Base-by-base conservation (phyloP, 1,140 invertebrate genomes). In the Drosophila mauritiana region DNA sequence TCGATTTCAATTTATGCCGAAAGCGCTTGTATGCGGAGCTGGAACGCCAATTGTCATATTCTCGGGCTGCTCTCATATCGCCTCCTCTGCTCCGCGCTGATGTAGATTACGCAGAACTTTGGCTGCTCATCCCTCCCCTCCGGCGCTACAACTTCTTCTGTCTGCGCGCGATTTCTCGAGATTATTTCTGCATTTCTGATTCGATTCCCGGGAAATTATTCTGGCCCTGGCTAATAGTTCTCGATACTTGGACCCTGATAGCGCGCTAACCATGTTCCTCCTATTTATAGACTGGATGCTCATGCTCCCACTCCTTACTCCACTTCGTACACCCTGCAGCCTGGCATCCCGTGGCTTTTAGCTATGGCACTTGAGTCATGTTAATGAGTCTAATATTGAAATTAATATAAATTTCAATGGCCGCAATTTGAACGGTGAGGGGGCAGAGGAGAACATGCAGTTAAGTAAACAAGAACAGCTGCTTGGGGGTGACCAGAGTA, bases 101-200 rank as follows among this genome's bases (percentile, higher is more conserved):
- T 86, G 84, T 83, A 88, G 79, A 88, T 88, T 88, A 83, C 83
- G 76, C 84, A 89, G 83, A 88, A 89, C 78, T 55, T 54, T 17
- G 27, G 22, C 37, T 54, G 72, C 76, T 84, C 78, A 79, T 79
- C 63, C 75, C 59, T 51, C 39, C 34, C 25, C 51, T 54, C 73
- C 59, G 27, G 20, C 20, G 2, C 20, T 22, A 22, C 20, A 22
- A 22, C 20, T 22, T 22, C 48, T 36, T 34, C 10, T 31, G 51
- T 48, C 42, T 31, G 57, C n/a, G 20, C 58, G 74, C 72, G 52
- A 75, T 76, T 78, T 51, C 57, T 70, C 58, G 51, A 79, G 80
- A 83, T 89, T 89, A 89, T 89, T 89, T 89, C 80, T 89, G 83
- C 83, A 89, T 89, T 89, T 88, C 57, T 83, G 70, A 86, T 83